These are phyloP conservation scores for Montipora capricornis DNA, from an alignment of 64 coral and sea anemone genomes.

Conservation along the genomic window DNA sequence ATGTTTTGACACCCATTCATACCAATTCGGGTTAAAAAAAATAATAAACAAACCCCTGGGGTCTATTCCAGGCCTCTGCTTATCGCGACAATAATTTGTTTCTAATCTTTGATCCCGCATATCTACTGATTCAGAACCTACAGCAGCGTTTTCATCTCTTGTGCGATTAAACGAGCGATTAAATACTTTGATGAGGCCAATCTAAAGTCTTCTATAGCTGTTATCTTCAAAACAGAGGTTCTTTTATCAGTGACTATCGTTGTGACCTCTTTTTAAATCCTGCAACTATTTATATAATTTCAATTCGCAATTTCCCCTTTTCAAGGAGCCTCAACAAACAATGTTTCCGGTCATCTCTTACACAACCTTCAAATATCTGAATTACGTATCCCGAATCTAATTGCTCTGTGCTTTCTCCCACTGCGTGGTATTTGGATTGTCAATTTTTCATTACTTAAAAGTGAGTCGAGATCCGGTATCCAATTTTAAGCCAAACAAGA, in stretches of 20 bases:
- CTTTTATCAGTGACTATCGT: too few relatives aligned
- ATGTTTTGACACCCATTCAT: too few relatives aligned
- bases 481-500: too few relatives aligned
- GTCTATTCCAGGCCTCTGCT: background rate
- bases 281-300: too few relatives aligned
- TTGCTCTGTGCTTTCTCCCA: background rate
- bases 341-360: too few relatives aligned
- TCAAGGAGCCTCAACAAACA: too few relatives aligned
- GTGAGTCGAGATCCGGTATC: background rate
- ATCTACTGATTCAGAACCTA: background rate
- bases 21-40: too few relatives aligned
- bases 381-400: background rate
- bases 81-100: background rate
- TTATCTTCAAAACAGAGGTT: too few relatives aligned
- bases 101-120: slow-evolving; percentile 2
- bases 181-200: too few relatives aligned
- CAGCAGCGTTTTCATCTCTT: background rate
- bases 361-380: background rate
- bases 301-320: too few relatives aligned
- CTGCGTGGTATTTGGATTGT: background rate
- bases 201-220: too few relatives aligned
- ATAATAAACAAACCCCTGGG: too few relatives aligned
- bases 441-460: background rate
- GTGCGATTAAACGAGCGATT: slow-evolving; percentile 6
- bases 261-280: background rate